These are phyloP conservation scores for Zenarchopterus dispar DNA, from an alignment of 2,797 vertebrate genomes.

Conservation along the genomic window DNA sequence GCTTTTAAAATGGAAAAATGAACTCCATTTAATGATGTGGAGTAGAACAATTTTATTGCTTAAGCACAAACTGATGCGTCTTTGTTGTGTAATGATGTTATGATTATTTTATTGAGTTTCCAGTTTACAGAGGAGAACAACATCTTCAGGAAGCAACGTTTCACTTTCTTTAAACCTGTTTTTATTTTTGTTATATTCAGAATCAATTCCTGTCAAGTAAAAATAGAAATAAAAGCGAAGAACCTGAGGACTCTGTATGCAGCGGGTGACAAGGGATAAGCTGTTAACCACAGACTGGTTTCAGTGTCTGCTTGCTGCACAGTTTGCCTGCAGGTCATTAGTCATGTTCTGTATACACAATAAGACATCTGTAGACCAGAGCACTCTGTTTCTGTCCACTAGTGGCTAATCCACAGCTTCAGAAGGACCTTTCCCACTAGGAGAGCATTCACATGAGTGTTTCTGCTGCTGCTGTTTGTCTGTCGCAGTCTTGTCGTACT, in stretches of 20 bases:
- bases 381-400: neutral
- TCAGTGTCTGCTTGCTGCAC: neutral
- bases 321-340: neutral
- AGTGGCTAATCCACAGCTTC: neutral
- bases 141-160: neutral
- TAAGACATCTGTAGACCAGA: neutral
- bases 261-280: neutral
- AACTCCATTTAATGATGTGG: no score
- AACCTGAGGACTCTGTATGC: constrained; percentile 3
- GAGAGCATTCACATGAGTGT: neutral
- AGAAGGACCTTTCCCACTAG: neutral
- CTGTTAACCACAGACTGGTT: neutral
- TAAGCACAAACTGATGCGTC: no score
- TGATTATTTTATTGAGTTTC: no score
- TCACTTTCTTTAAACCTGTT: neutral
- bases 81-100: no score
- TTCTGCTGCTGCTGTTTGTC: neutral
- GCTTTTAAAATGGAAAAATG: no score
- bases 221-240: neutral
- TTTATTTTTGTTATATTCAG: no score
- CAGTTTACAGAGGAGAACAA: neutral
- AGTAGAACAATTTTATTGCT: no score
- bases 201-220: neutral
- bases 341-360: neutral
- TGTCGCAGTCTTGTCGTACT: no score